Evolutionary conservation across 2,113 vertebrate species (phyloP).

Genomic region (Chunga burmeisteri): DNA sequence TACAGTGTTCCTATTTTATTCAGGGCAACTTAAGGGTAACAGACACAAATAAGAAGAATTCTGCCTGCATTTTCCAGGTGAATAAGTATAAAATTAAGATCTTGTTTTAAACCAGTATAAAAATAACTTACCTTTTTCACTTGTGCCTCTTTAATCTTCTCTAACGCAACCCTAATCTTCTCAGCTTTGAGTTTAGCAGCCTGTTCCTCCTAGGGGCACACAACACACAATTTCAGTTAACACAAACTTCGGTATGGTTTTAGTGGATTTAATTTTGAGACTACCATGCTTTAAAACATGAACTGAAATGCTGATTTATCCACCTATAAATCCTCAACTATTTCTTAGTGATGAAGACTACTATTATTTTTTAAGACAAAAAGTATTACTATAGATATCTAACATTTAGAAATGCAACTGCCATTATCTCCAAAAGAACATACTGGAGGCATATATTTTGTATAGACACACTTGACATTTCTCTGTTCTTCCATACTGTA

Average conservation of each 20-base stretch:
- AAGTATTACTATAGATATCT: background rate
- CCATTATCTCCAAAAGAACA: background rate
- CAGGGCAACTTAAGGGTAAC: background rate
- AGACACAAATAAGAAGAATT: background rate
- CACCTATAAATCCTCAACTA: background rate
- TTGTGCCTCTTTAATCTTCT: constrained; percentile 99
- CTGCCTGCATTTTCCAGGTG: background rate
- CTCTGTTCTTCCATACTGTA: background rate
- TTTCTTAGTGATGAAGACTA: background rate
- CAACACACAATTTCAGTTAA: constrained; percentile 47
- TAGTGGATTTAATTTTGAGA: background rate
- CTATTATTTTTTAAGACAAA: background rate
- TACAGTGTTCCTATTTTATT: background rate
- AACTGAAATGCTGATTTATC: background rate
- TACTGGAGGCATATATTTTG: background rate
- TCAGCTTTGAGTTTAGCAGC: constrained; percentile 97
- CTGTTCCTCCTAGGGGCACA: constrained; percentile 89
- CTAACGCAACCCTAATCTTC: constrained; percentile 95
- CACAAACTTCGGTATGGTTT: background rate
- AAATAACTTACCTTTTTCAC: constrained; percentile 90
- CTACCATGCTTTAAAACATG: background rate
- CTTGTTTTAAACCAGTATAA: background rate
- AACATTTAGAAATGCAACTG: background rate
- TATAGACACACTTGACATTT: background rate
- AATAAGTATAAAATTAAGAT: background rate